Percentiles rank a stretch among this genome's conserved stretches.
Evolutionary conservation across 2,797 vertebrate species (phyloP).

Genomic region (Acipenser transmontanus): DNA sequence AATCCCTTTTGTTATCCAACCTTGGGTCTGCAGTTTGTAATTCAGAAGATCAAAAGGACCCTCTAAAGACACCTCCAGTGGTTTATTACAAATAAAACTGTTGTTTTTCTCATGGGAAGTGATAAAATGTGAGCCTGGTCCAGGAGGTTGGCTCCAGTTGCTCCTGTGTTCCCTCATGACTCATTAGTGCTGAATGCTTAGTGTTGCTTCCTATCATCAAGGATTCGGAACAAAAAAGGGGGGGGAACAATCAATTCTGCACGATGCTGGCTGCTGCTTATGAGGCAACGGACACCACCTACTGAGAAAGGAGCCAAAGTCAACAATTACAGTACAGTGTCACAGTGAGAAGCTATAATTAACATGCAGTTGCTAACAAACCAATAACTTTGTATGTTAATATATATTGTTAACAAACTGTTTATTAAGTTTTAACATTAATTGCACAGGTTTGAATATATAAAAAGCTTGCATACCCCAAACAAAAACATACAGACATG

Average conservation of each 20-base stretch:
- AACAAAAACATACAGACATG: too few species aligned
- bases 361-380: too few species aligned
- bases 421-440: too few species aligned
- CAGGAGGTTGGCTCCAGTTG: not conserved
- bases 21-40: not conserved
- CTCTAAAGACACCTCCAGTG: not conserved
- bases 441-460: too few species aligned
- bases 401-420: too few species aligned
- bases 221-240: not conserved
- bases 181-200: conserved; percentile 6
- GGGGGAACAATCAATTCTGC: not conserved
- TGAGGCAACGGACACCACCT: not conserved
- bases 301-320: not conserved
- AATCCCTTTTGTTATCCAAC: not conserved
- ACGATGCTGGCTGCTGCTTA: not conserved
- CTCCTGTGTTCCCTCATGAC: conserved; percentile 4
- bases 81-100: not conserved
- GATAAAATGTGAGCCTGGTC: conserved; percentile 1
- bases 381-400: too few species aligned
- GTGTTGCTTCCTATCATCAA: conserved; percentile 5
- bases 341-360: not conserved
- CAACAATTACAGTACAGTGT: not conserved
- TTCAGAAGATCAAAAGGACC: conserved; percentile 3
- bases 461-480: too few species aligned
- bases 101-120: not conserved